Conservation (phyloP, 2,113 vertebrate species). For the Coturnix japonica region DNA sequence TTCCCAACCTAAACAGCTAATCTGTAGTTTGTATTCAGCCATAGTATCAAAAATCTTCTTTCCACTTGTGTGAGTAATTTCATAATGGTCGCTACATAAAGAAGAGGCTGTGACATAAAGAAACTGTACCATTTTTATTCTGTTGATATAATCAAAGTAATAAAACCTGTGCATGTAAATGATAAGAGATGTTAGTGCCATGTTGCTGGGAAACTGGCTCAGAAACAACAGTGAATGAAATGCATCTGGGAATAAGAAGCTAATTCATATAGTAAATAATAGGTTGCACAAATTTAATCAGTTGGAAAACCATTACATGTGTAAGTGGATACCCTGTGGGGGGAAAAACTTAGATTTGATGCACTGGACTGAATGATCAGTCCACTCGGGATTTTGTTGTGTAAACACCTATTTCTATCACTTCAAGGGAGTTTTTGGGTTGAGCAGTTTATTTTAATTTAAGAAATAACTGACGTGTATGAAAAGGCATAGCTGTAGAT, state of each 20-base stretch:
- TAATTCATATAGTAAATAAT: slow-evolving; percentile 46
- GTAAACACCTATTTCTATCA: not conserved
- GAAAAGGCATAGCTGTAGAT: not conserved
- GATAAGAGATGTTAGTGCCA: slow-evolving; percentile 25
- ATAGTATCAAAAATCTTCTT: not conserved
- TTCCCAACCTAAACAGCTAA: not conserved
- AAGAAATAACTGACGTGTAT: not conserved
- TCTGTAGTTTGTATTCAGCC: not conserved
- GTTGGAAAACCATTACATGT: not conserved
- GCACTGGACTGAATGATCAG: not conserved
- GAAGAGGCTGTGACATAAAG: not conserved
- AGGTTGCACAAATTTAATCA: slow-evolving; percentile 43
- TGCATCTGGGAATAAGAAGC: slow-evolving; percentile 45
- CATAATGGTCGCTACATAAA: not conserved
- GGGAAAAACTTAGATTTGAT: not conserved
- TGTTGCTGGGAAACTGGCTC: slow-evolving; percentile 29
- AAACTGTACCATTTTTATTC: not conserved
- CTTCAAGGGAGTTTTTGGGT: not conserved
- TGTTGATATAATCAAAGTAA: slow-evolving; percentile 16
- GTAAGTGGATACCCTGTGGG: not conserved
- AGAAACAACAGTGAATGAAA: slow-evolving; percentile 15
- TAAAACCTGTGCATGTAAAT: slow-evolving; percentile 19
- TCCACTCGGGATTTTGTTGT: not conserved
- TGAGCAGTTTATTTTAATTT: not conserved
- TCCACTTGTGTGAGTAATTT: not conserved